A percentile compares a stretch with the other conserved stretches of the same genome.
Conservation (phyloP, 1,140 invertebrate species). For the Drosophila auraria region DNA sequence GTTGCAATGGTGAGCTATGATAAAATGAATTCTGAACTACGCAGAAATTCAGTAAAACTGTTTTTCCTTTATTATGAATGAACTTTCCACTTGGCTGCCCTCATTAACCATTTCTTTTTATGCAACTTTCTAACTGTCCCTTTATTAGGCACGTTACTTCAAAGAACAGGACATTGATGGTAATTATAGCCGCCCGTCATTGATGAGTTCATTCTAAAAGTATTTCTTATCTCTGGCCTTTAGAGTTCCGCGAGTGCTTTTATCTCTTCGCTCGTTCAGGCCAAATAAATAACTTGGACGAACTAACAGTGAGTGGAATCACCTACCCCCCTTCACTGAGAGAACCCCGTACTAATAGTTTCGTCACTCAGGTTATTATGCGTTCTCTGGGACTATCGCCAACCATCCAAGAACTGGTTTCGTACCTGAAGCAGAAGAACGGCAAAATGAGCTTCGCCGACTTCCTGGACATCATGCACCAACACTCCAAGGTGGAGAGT, state of each 20-base stretch:
- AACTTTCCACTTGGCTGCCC: conserved; percentile 54
- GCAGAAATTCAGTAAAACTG: neutral
- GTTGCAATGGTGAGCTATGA: conserved; percentile 29
- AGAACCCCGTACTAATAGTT: neutral
- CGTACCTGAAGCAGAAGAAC: conserved; percentile 93
- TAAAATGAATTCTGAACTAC: too few species aligned
- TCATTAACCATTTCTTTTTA: conserved; percentile 41
- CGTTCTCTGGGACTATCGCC: conserved; percentile 96
- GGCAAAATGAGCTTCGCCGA: conserved; percentile 98
- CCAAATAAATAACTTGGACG: conserved; percentile 94
- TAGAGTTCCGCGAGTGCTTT: conserved; percentile 98
- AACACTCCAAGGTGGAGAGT: conserved; percentile 94
- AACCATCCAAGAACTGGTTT: conserved; percentile 94
- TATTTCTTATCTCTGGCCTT: conserved; percentile 46
- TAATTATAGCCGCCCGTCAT: conserved; percentile 82
- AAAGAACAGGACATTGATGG: conserved; percentile 94
- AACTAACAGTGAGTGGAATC: conserved; percentile 90
- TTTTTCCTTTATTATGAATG: conserved; percentile 58
- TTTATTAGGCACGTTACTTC: conserved; percentile 90
- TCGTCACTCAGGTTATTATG: conserved; percentile 88
- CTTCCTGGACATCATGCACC: conserved; percentile 97
- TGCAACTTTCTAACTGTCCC: conserved; percentile 41
- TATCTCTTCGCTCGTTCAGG: conserved; percentile 95
- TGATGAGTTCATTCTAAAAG: conserved; percentile 58
- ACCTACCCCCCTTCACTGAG: neutral